These are phyloP conservation scores for Heliconius himera DNA, from an alignment of 1,140 invertebrate species.

Conservation along the genomic window DNA sequence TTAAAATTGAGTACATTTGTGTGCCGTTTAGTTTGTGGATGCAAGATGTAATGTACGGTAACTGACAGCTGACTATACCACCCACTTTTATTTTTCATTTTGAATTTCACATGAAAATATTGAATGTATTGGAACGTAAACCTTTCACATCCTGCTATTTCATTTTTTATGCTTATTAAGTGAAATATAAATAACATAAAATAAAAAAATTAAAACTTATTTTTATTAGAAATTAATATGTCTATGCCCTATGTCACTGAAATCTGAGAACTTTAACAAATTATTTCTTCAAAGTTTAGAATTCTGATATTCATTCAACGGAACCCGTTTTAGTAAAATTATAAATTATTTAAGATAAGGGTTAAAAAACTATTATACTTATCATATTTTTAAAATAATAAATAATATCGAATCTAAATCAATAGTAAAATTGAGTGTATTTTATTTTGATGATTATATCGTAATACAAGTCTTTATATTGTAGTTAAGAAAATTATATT, in stretches of 20 bases:
- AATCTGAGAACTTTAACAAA: too few species aligned
- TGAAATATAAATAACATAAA: too few species aligned
- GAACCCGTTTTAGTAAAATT: not conserved
- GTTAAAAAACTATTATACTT: not conserved
- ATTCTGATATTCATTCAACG: not conserved
- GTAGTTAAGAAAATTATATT: conserved; percentile 21
- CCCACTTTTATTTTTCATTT: too few species aligned
- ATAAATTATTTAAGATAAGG: conserved; percentile 2
- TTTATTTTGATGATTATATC: not conserved
- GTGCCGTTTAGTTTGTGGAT: too few species aligned
- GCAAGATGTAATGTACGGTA: too few species aligned
- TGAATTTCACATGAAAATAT: too few species aligned
- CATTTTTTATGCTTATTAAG: too few species aligned
- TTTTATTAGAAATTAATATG: not conserved
- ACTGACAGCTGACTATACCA: too few species aligned
- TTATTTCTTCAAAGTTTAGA: not conserved
- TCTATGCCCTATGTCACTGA: not conserved
- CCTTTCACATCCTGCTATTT: too few species aligned
- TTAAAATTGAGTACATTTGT: too few species aligned
- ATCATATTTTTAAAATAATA: not conserved
- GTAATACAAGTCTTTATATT: not conserved
- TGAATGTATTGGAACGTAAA: too few species aligned
- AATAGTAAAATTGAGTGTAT: not conserved
- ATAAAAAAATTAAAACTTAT: not conserved
- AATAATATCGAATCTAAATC: not conserved